Evolutionary conservation across 2,113 vertebrate species (phyloP).

Genomic region (Hemiscyllium ocellatum): DNA sequence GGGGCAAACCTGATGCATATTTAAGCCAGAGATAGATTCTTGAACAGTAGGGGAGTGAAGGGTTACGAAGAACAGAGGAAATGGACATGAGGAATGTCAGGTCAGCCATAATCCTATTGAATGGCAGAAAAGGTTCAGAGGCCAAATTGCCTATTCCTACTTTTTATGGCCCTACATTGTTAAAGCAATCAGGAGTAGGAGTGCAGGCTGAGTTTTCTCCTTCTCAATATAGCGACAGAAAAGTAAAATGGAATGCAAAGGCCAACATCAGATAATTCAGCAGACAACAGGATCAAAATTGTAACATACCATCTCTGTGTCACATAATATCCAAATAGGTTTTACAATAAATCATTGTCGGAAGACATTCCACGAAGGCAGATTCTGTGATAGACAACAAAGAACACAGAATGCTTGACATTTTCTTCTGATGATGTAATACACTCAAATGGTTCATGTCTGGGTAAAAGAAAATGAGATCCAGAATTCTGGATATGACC

Average conservation of each 20-base stretch:
- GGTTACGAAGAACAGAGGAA: too few species aligned
- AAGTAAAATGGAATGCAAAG: neutral
- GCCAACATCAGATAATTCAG: neutral
- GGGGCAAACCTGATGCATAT: too few species aligned
- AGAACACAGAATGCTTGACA: neutral
- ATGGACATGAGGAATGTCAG: too few species aligned
- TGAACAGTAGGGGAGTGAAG: too few species aligned
- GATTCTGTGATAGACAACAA: neutral
- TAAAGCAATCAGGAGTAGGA: neutral
- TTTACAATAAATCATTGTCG: neutral
- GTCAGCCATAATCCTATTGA: too few species aligned
- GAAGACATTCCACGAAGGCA: neutral
- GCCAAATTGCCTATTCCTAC: too few species aligned
- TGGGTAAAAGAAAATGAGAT: neutral
- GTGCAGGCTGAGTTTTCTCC: neutral
- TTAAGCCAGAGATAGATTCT: too few species aligned
- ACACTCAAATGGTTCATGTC: neutral
- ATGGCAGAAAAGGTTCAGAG: too few species aligned
- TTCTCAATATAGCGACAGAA: neutral
- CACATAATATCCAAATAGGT: neutral
- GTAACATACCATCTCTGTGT: neutral
- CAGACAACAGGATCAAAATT: neutral
- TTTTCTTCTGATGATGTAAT: neutral
- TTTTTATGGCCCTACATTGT: too few species aligned
- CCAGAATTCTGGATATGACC: neutral